A percentile compares a stretch with the other conserved stretches of the same genome.
Evolutionary conservation across 1,140 invertebrate genomes (phyloP).

Genomic region (Maconellicoccus hirsutus): DNA sequence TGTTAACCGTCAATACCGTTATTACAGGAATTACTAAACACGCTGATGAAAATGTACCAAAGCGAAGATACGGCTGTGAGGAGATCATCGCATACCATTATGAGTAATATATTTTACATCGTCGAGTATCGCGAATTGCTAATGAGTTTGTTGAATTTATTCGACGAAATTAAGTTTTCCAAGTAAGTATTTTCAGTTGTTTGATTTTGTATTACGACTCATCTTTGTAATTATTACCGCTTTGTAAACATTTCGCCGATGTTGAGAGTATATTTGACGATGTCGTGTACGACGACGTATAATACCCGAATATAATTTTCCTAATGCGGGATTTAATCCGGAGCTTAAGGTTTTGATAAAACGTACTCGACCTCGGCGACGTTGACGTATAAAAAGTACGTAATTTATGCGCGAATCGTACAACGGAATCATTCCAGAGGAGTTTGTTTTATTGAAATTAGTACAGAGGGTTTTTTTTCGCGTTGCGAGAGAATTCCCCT

Average conservation of each 20-base stretch:
- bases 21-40: conserved; percentile 40
- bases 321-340: not conserved
- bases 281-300: not conserved
- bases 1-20: no score
- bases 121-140: conserved; percentile 88
- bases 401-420: no score
- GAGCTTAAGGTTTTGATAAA: not conserved
- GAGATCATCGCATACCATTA: conserved; percentile 69
- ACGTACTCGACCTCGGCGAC: not conserved
- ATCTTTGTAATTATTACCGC: not conserved
- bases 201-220: not conserved
- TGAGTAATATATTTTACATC: conserved; percentile 87
- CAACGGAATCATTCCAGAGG: no score
- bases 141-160: conserved; percentile 59
- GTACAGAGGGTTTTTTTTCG: no score
- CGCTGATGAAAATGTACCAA: conserved; percentile 68
- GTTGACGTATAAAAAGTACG: not conserved
- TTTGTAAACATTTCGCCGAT: conserved; percentile 21
- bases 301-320: not conserved
- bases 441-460: no score
- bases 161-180: conserved; percentile 76
- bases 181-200: conserved; percentile 42
- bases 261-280: not conserved
- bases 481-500: no score
- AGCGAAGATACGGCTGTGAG: conserved; percentile 50